These are phyloP conservation scores for Lasioglossum morio DNA, from an alignment of 2,888 invertebrate genomes.

Conservation along the genomic window DNA sequence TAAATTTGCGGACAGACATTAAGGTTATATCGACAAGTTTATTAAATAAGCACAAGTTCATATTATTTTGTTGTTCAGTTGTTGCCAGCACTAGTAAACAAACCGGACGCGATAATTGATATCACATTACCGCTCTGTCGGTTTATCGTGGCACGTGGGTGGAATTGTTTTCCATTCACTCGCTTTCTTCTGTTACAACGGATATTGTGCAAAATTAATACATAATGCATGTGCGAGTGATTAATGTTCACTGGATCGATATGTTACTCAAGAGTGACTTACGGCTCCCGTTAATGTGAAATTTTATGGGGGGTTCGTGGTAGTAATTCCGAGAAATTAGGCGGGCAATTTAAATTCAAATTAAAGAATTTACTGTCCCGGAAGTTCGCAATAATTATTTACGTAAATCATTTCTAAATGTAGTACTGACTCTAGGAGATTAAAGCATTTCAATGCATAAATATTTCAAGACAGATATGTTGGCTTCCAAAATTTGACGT, in stretches of 20 bases:
- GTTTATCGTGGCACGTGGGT: constrained; percentile 72
- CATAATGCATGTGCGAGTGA: constrained; percentile 51
- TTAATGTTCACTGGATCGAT: constrained; percentile 46
- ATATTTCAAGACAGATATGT: background rate
- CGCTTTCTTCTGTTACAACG: constrained; percentile 40
- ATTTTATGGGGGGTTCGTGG: constrained; percentile 16
- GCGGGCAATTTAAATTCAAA: background rate
- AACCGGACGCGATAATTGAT: constrained; percentile 76
- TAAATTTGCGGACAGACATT: background rate
- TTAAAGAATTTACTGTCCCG: background rate
- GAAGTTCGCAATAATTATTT: background rate
- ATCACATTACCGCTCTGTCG: constrained; percentile 67
- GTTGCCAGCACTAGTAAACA: constrained; percentile 18
- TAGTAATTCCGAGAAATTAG: background rate
- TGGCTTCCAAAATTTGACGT: background rate
- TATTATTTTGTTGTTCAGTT: background rate
- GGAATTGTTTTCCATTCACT: constrained; percentile 66
- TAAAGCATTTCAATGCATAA: background rate
- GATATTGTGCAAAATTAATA: constrained; percentile 63
- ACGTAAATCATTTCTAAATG: too few species aligned
- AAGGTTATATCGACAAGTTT: too few species aligned
- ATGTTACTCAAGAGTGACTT: constrained; percentile 26
- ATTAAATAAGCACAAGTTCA: too few species aligned
- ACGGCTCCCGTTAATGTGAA: constrained; percentile 5
- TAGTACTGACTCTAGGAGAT: background rate